Evolutionary conservation across 2,113 vertebrate species (phyloP).

Genomic region (Polypterus senegalus): DNA sequence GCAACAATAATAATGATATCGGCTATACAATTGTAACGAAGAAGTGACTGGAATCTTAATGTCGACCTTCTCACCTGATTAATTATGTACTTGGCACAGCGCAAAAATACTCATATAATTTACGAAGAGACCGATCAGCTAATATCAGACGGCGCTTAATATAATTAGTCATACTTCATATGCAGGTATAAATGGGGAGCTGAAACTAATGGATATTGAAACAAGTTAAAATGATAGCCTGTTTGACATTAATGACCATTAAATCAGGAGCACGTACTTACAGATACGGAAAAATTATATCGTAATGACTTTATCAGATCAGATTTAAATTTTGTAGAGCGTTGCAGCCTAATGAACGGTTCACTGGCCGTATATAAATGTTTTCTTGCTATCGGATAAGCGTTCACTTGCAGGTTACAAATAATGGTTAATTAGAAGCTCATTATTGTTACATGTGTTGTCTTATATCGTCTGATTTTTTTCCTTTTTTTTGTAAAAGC

Average conservation of each 20-base stretch:
- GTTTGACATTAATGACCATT: constrained; percentile 30
- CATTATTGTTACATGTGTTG: too few relatives aligned
- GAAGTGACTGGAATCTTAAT: not conserved
- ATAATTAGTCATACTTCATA: constrained; percentile 30
- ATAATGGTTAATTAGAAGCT: too few relatives aligned
- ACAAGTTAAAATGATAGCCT: constrained; percentile 19
- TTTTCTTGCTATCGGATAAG: too few relatives aligned
- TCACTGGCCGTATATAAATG: not conserved
- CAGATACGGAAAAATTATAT: constrained; percentile 9
- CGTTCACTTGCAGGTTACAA: too few relatives aligned
- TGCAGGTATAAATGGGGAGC: constrained; percentile 32
- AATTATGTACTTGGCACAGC: constrained; percentile 12
- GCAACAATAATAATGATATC: constrained; percentile 1
- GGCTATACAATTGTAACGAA: not conserved
- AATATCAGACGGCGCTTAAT: constrained; percentile 14
- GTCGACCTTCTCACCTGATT: constrained; percentile 10
- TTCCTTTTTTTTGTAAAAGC: too few relatives aligned
- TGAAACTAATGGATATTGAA: constrained; percentile 30
- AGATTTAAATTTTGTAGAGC: constrained; percentile 11
- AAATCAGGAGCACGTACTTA: constrained; percentile 11
- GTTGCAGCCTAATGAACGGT: not conserved
- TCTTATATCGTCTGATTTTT: too few relatives aligned
- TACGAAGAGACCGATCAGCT: constrained; percentile 25
- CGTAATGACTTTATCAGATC: constrained; percentile 10
- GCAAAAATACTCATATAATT: constrained; percentile 18